phyloP scores from a whole-genome alignment of 2,113 vertebrate genomes.

The Phyllostomus discolor region DNA sequence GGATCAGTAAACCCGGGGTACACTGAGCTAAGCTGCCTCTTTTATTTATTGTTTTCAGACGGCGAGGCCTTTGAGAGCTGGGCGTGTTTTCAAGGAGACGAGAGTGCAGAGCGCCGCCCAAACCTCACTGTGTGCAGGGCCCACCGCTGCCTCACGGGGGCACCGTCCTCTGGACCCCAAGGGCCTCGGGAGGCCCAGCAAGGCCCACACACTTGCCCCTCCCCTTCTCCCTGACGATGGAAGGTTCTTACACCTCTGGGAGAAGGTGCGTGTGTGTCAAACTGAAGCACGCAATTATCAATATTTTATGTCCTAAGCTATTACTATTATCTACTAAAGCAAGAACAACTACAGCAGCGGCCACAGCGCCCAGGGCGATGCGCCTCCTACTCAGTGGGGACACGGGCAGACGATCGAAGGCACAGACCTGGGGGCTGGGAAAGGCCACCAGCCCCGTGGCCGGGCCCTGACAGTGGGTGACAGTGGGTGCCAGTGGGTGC shows the following conservation, averaged over 20 bases:
- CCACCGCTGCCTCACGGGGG: background rate
- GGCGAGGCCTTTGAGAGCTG: background rate
- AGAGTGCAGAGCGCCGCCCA: background rate
- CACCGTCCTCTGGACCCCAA: background rate
- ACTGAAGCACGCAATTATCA: too few relatives aligned
- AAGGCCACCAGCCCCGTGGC: background rate
- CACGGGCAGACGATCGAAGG: background rate
- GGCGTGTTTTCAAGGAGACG: background rate
- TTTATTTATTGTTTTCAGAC: background rate
- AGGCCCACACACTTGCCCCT: too few relatives aligned
- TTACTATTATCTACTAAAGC: background rate
- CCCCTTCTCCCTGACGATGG: background rate
- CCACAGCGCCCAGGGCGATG: fast-evolving
- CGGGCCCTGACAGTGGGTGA: background rate
- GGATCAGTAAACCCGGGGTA: background rate
- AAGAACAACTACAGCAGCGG: background rate
- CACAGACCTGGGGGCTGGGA: too few relatives aligned
- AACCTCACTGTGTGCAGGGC: background rate
- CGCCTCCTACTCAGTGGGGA: fast-evolving
- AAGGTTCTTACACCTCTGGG: background rate
- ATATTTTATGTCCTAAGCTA: background rate
- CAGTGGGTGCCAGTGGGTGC: background rate
- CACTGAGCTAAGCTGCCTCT: background rate
- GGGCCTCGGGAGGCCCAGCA: background rate
- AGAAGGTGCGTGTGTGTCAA: too few relatives aligned